These are phyloP conservation scores for Petromus typicus DNA, from an alignment of 2,113 vertebrate species.

Conservation along the genomic window DNA sequence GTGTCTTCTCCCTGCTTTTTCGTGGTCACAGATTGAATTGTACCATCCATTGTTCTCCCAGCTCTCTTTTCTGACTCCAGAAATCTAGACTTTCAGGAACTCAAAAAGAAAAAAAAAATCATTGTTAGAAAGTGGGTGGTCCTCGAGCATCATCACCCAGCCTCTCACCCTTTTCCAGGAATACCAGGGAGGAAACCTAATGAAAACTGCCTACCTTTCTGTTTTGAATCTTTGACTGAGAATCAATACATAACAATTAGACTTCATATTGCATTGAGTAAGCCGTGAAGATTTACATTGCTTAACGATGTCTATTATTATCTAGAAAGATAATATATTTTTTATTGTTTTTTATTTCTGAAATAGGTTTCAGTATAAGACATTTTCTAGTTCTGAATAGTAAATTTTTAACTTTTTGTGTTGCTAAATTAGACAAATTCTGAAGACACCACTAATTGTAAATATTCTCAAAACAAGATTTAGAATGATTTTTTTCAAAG, in stretches of 20 bases:
- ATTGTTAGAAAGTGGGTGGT: not conserved
- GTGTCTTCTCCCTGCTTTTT: not conserved
- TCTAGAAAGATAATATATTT: not conserved
- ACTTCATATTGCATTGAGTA: not conserved
- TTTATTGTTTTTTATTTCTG: not conserved
- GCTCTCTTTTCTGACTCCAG: not conserved
- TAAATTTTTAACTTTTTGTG: constrained; percentile 11
- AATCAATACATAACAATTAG: not conserved
- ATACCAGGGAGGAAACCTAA: not conserved
- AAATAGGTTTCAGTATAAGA: not conserved
- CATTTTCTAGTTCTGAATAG: constrained; percentile 24
- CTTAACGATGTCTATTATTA: not conserved
- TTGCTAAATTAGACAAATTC: constrained; percentile 37
- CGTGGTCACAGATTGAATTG: not conserved
- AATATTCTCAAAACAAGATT: constrained; percentile 47
- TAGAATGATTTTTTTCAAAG: not conserved
- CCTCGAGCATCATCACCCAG: not conserved
- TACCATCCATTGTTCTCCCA: not conserved
- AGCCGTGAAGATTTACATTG: not conserved
- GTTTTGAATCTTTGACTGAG: constrained; percentile 1
- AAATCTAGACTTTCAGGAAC: not conserved
- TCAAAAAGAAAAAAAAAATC: constrained; percentile 11
- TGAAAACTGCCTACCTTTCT: not conserved
- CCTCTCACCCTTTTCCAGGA: not conserved
- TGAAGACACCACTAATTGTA: constrained; percentile 1